Base-by-base conservation (phyloP, 92 coral and sea anemone species). In the Actinostola sp. region DNA sequence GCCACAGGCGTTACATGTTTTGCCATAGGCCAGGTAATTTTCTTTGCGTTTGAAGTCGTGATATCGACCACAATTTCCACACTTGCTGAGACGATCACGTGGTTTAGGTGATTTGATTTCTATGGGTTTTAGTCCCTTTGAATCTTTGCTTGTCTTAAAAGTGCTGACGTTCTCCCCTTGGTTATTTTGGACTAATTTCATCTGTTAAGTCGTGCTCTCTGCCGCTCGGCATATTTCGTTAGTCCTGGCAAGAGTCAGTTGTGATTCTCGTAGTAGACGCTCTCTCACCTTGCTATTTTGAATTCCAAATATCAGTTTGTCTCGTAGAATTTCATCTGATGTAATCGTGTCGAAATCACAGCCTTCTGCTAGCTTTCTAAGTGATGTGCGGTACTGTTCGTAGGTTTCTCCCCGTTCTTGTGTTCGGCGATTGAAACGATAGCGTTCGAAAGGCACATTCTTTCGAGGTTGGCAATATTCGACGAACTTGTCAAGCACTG, bases 401-500 rank as follows among this genome's bases (percentile, higher is more conserved):
- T 81, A 86, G 32, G 79, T 32, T 54, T 84, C 84, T 0, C 84
- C 84, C 0, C 80, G 45, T 52, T 84, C 79, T 50, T 81, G 91
- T 29, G 39, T 36, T 31, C 81, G 69, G 8, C 19, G 75, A 23
- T 81, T 81, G 63, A 81, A 81, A 0, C 68, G 76, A 61, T 62
- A 86, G 1, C 87, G 43, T 63, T 82, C 80, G 63, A 72, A 82
- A 0, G 89, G 82, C 70, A 72, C 73, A 35, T 77, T 87, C 57
- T 67, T 81, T 23, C 84, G 75, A 2, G 88, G 84, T 33, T 82
- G 80, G 43, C 91, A 81, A 35, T 86, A 75, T 6, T 86, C 69
- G 1, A 49, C 77, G 30, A 83, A 70, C 11, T 62, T 63, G 26
- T 70, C 35, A 36, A 71, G 27, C 19, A 75, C 82, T 21, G 46